These are phyloP conservation scores for Xiphorhynchus elegans DNA, from an alignment of 2,113 vertebrate species.

Conservation along the genomic window DNA sequence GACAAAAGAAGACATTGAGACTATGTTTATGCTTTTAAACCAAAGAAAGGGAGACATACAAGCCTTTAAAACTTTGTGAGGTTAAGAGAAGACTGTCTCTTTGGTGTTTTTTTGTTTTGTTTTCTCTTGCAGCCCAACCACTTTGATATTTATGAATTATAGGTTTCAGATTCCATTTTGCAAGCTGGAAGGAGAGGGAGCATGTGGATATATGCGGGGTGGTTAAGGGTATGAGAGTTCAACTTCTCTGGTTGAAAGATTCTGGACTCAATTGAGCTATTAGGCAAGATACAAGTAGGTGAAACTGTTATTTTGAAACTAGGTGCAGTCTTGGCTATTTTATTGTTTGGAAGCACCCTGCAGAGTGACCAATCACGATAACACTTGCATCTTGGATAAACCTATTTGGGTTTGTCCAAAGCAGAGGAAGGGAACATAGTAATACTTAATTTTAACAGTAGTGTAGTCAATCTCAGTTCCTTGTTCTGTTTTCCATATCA, in stretches of 20 bases:
- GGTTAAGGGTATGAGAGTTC: fast-evolving
- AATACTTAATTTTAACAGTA: background rate
- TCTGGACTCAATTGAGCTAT: background rate
- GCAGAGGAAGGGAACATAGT: background rate
- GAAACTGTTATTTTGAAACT: background rate
- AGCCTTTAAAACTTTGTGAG: background rate
- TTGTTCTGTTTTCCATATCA: background rate
- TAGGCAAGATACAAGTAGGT: background rate
- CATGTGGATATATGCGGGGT: background rate
- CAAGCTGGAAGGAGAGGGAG: background rate
- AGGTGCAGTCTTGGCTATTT: background rate
- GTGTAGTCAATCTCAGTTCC: background rate
- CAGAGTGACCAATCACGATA: background rate
- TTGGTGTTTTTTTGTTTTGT: background rate
- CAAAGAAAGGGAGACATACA: background rate
- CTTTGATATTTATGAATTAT: background rate
- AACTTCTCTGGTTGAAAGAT: background rate
- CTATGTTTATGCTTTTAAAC: background rate
- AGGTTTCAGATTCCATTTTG: background rate
- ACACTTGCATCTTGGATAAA: background rate
- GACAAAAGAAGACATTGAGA: background rate
- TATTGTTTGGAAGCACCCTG: background rate
- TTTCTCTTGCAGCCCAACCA: background rate
- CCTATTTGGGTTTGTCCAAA: background rate
- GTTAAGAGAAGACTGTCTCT: background rate